phyloP scores from a whole-genome alignment of 2,113 vertebrate species.

The Oophaga pumilio region DNA sequence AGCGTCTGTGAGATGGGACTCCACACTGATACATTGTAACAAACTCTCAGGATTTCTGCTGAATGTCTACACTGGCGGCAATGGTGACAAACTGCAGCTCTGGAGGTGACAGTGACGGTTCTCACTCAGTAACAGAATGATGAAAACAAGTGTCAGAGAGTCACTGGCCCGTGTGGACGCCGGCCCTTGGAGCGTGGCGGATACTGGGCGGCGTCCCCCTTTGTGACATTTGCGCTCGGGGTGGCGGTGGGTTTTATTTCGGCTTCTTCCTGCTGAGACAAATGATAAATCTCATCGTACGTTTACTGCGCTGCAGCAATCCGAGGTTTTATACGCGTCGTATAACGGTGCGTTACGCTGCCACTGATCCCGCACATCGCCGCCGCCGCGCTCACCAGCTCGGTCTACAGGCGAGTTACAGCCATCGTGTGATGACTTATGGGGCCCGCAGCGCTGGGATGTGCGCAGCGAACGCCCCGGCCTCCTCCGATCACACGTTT shows the following conservation, averaged over 20 bases:
- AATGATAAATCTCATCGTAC: background rate
- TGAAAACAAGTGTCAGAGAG: too few relatives aligned
- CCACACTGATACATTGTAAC: background rate
- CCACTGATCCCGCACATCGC: background rate
- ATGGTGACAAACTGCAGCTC: background rate
- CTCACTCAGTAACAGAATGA: background rate
- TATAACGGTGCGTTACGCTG: slow-evolving; percentile 1
- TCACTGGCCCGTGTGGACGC: too few relatives aligned
- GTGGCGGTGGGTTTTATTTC: background rate
- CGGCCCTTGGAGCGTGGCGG: background rate
- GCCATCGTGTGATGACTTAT: too few relatives aligned
- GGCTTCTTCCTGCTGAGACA: background rate
- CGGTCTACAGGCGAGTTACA: background rate
- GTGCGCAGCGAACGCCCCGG: background rate
- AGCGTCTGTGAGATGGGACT: too few relatives aligned
- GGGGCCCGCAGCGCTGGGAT: background rate
- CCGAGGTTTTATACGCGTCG: slow-evolving; percentile 3
- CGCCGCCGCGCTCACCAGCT: background rate
- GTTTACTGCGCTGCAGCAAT: slow-evolving; percentile 31
- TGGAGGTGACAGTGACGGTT: background rate
- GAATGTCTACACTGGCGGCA: too few relatives aligned
- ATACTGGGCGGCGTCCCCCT: background rate
- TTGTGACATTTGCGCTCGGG: background rate
- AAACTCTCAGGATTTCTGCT: too few relatives aligned
- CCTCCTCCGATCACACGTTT: slow-evolving; percentile 21